Evolutionary conservation across 2,113 vertebrate species (phyloP).

Genomic region (Phyllopteryx taeniolatus): DNA sequence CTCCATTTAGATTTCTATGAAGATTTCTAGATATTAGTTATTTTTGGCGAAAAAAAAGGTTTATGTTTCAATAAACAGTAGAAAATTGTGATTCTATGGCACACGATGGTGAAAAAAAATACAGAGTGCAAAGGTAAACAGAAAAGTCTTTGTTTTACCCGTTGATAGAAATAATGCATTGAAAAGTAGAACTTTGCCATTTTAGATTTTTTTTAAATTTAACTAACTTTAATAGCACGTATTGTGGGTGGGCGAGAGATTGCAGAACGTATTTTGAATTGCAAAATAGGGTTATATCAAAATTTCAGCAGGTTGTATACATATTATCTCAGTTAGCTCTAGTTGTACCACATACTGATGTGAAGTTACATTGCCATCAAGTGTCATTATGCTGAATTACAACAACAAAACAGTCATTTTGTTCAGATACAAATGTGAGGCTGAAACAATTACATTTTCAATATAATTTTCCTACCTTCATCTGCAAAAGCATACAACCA

Average conservation of each 20-base stretch:
- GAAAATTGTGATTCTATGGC: not conserved
- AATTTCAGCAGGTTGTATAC: not conserved
- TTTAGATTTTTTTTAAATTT: not conserved
- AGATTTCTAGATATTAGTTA: not conserved
- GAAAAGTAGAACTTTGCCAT: not conserved
- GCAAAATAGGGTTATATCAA: not conserved
- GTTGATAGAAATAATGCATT: not conserved
- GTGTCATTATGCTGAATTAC: conserved; percentile 16
- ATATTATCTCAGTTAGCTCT: not conserved
- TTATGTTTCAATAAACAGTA: not conserved
- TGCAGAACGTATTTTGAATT: not conserved
- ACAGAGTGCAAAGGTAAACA: not conserved
- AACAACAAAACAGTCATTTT: not conserved
- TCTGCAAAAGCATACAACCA: not conserved
- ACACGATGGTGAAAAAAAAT: not conserved
- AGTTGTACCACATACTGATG: not conserved
- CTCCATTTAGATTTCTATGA: not conserved
- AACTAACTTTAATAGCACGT: not conserved
- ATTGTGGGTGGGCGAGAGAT: not conserved
- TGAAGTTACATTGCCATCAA: conserved; percentile 30
- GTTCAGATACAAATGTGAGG: not conserved
- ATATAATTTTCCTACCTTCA: not conserved
- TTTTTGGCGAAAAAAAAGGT: not conserved
- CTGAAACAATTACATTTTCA: not conserved
- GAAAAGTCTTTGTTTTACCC: not conserved